Percentiles rank a stretch among this genome's conserved stretches.
Conservation (phyloP, 2,797 vertebrate species). For the Sylvia borin region DNA sequence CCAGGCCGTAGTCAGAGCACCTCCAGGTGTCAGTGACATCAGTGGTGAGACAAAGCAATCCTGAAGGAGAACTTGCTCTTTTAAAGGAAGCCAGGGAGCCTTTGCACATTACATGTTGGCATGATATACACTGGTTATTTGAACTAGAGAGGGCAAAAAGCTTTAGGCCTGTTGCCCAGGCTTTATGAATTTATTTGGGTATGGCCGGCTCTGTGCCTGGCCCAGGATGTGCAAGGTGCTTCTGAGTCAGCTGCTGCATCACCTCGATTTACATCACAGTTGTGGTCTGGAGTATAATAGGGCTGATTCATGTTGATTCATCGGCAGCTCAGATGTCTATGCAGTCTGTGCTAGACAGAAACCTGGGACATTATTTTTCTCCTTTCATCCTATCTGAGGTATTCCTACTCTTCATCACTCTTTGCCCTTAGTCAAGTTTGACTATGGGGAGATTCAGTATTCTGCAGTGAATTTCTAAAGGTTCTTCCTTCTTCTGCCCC, state of each 20-base stretch:
- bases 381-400: neutral
- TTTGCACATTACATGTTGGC: neutral
- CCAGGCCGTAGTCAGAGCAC: neutral
- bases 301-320: slow-evolving; percentile 38
- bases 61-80: neutral
- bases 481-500: neutral
- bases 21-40: neutral
- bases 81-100: neutral
- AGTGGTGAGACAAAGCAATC: neutral
- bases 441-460: neutral
- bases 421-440: neutral
- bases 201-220: neutral
- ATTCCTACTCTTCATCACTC: neutral
- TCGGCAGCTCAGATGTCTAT: neutral
- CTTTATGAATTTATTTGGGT: neutral
- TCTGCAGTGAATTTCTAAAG: neutral
- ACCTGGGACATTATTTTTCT: neutral
- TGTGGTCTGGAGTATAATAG: neutral
- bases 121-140: neutral
- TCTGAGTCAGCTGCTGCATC: slow-evolving; percentile 50
- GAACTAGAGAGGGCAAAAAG: neutral
- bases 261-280: neutral
- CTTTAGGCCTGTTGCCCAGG: neutral
- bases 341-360: neutral
- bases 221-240: neutral